Percentiles rank a stretch among this genome's conserved stretches.
phyloP scores from a whole-genome alignment of 2,113 vertebrate species.

The Anseranas semipalmata region DNA sequence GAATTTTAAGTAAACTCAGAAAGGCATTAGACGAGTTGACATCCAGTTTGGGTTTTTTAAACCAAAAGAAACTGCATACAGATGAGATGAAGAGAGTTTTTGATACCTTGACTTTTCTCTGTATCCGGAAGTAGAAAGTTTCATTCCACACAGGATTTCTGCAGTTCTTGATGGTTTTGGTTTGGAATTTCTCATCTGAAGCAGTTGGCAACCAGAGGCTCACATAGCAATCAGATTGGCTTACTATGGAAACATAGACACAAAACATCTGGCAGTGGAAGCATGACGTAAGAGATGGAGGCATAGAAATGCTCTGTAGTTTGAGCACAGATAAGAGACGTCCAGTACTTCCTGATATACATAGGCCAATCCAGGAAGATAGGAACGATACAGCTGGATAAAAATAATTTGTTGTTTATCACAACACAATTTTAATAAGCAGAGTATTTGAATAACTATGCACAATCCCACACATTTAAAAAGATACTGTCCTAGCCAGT shows the following conservation, averaged over 20 bases:
- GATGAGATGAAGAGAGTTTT: neutral
- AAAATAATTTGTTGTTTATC: neutral
- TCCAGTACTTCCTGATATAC: neutral
- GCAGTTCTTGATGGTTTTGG: conserved; percentile 72
- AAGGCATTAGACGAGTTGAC: neutral
- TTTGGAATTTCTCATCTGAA: conserved; percentile 64
- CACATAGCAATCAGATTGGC: conserved; percentile 78
- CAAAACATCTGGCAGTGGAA: neutral
- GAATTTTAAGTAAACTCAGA: neutral
- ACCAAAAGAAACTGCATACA: neutral
- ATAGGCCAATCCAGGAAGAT: neutral
- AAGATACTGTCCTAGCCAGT: neutral
- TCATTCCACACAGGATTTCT: conserved; percentile 81
- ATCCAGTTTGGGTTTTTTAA: neutral
- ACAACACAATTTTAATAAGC: neutral
- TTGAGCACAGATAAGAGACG: neutral
- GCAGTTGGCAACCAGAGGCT: conserved; percentile 79
- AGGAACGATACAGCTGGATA: neutral
- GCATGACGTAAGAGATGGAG: neutral
- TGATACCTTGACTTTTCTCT: conserved; percentile 76
- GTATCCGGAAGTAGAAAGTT: conserved; percentile 77
- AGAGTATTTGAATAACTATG: neutral
- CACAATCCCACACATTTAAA: neutral
- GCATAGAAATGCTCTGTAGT: neutral
- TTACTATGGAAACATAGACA: conserved; percentile 41